These are phyloP conservation scores for Leguminivora glycinivorella DNA, from an alignment of 1,140 invertebrate species.

Conservation along the genomic window DNA sequence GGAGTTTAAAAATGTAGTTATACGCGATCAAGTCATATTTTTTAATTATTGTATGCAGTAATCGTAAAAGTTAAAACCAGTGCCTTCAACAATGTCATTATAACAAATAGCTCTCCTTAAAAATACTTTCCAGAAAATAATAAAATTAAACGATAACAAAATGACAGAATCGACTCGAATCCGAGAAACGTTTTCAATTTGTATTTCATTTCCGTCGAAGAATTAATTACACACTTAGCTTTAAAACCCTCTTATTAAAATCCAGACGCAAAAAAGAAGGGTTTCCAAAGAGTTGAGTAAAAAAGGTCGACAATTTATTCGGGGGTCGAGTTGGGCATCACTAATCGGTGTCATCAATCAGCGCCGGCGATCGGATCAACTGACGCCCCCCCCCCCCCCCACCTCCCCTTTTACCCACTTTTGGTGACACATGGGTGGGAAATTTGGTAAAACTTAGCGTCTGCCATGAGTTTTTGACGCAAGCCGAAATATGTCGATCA, in stretches of 20 bases:
- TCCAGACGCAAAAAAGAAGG: conserved; percentile 48
- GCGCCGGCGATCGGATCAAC: conserved; percentile 69
- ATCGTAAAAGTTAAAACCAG: too few species aligned
- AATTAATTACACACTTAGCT: conserved; percentile 30
- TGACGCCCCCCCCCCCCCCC: conserved; percentile 51
- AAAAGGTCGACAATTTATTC: conserved; percentile 73
- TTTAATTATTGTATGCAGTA: too few species aligned
- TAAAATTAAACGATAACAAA: not conserved
- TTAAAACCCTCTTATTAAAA: conserved; percentile 49
- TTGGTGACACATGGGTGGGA: not conserved
- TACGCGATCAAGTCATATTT: too few species aligned
- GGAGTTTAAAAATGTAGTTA: too few species aligned
- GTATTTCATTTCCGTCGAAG: conserved; percentile 11
- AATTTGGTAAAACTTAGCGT: not conserved
- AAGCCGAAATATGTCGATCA: too few species aligned
- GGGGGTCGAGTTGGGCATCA: conserved; percentile 64
- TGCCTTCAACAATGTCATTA: too few species aligned
- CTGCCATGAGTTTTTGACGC: too few species aligned
- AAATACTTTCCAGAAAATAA: not conserved
- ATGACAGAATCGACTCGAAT: not conserved
- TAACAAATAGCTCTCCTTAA: too few species aligned
- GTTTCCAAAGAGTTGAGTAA: conserved; percentile 48
- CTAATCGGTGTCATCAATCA: conserved; percentile 77
- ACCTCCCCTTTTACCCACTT: conserved; percentile 30
- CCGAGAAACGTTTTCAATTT: conserved; percentile 14